phyloP scores from a whole-genome alignment of 1,140 invertebrate species.

The Polyergus mexicanus region DNA sequence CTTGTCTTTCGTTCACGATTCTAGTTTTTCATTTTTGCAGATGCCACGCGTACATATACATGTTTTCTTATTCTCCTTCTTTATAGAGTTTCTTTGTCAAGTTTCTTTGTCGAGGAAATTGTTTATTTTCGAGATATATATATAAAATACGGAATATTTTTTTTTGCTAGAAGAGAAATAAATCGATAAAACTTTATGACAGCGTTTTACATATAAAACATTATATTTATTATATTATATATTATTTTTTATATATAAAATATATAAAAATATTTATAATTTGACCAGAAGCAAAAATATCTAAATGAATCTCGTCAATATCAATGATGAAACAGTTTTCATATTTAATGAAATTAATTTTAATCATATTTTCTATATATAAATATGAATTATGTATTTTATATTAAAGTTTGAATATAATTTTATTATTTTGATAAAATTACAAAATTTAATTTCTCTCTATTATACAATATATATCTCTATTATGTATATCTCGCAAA shows the following conservation, averaged over 20 bases:
- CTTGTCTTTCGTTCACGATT: conserved; percentile 31
- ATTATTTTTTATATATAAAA: background rate
- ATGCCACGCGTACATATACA: conserved; percentile 68
- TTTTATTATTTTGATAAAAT: conserved; percentile 16
- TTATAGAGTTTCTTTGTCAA: conserved; percentile 51
- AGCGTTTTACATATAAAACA: background rate
- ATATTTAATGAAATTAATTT: background rate
- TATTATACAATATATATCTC: background rate
- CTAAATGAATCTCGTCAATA: too few species aligned
- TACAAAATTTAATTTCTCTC: conserved; percentile 5
- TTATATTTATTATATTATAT: background rate
- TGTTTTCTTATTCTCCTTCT: conserved; percentile 30
- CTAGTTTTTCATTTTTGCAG: conserved; percentile 70
- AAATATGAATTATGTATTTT: background rate
- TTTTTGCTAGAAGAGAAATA: background rate
- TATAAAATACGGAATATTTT: background rate
- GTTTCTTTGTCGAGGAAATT: conserved; percentile 16
- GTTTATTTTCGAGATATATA: background rate
- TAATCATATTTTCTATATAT: background rate
- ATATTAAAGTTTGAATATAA: background rate
- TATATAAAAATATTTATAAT: background rate
- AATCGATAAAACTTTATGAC: background rate
- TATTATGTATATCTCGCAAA: background rate
- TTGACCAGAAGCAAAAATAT: background rate
- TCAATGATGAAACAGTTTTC: too few species aligned